Base-by-base conservation (phyloP, 2,888 invertebrate species). In the Folsomia candida region DNA sequence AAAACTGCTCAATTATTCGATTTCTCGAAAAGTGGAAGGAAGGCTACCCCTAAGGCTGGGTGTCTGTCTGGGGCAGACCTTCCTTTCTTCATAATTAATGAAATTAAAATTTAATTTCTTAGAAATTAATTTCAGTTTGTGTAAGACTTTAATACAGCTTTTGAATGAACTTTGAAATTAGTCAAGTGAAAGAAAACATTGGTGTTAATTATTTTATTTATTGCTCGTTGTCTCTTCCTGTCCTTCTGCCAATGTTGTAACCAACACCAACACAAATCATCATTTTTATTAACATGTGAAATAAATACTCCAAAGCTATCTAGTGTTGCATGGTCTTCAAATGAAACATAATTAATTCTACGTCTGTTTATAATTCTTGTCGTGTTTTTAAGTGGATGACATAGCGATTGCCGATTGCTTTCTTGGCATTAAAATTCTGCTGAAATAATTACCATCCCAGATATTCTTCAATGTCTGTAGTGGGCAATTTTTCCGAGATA, bases 341-440 rank as follows among this genome's bases (percentile, higher is more conserved):
- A 4, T 37, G 54, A 54, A 18, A 22, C n/a, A 20, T 54, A 54
- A 54, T 54, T 54, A n/a, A 54, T 54, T 54, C 20, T 6, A 54
- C 20, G 18, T n/a, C n/a, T 54, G 54, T 54, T 54, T 54, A 20
- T 4, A 4, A 54, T 54, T 54, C 54, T 22, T 18, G 4, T n/a
- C 22, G 54, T 54, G 54, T 54, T 54, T 4, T 6, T 4, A 6
- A 22, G 22, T 22, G n/a, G 54, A 14, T 54, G 54, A 54, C 54
- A 54, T 37, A 9, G 11, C n/a, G 54, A 54, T 54, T 20, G 54
- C n/a, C n/a, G 54, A 54, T 54, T 54, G n/a, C 54, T 54, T 54
- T 54, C 20, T 54, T n/a, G n/a, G 22, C 54, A 14, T 54, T 54
- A 54, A 6, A 54, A 54, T 54, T 54, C 22, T n/a, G 54, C 54